Evolutionary conservation across 1,140 invertebrate species (phyloP).

Genomic region (Drosophila miranda): DNA sequence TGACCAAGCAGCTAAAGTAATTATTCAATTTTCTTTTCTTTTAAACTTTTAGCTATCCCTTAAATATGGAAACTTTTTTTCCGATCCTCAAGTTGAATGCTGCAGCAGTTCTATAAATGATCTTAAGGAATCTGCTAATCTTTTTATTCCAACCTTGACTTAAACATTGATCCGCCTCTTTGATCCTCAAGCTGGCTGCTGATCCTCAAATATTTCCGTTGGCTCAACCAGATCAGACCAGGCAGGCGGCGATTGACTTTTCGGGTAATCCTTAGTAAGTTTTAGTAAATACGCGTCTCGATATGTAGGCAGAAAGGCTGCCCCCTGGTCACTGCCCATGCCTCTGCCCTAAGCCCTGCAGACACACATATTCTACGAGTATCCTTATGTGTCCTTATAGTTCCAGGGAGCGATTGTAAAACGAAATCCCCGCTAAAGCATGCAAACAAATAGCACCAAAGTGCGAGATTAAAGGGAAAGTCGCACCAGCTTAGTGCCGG

Average conservation of each 20-base stretch:
- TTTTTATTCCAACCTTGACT: background rate
- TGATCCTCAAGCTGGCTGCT: constrained; percentile 22
- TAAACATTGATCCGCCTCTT: background rate
- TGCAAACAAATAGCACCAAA: constrained; percentile 76
- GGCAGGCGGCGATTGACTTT: constrained; percentile 59
- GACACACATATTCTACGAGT: constrained; percentile 4
- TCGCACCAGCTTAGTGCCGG: constrained; percentile 56
- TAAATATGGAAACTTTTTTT: too few species aligned
- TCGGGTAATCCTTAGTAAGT: constrained; percentile 58
- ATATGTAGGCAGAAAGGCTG: constrained; percentile 33
- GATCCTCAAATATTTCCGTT: constrained; percentile 49
- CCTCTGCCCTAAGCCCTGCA: constrained; percentile 1
- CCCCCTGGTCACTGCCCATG: constrained; percentile 29
- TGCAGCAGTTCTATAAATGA: too few species aligned
- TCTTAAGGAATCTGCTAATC: too few species aligned
- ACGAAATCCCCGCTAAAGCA: constrained; percentile 73
- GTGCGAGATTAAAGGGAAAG: constrained; percentile 58
- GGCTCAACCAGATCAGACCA: background rate
- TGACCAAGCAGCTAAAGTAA: too few species aligned
- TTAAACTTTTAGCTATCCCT: too few species aligned
- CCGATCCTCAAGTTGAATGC: too few species aligned
- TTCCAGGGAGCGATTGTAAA: constrained; percentile 52
- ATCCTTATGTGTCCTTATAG: background rate
- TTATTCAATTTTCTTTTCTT: too few species aligned
- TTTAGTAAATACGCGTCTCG: constrained; percentile 60